These are phyloP conservation scores for Zaprionus ghesquierei DNA, from an alignment of 1,140 invertebrate species.

Conservation along the genomic window DNA sequence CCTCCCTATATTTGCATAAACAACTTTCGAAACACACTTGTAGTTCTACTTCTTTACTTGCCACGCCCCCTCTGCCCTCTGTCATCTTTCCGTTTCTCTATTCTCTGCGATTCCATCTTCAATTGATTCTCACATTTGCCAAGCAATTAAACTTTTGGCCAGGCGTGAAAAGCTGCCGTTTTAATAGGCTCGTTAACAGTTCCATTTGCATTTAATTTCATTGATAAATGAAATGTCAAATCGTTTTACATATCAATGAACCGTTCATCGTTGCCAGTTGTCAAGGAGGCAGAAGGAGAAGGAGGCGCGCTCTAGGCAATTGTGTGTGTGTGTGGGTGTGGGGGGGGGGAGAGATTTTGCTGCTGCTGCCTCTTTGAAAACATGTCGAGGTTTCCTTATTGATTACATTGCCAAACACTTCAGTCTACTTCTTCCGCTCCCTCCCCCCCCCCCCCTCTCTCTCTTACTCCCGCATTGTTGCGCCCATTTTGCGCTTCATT, in stretches of 20 bases:
- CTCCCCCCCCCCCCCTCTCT: slow-evolving; percentile 29
- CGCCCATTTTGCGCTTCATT: slow-evolving; percentile 73
- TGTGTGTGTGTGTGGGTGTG: too few relatives aligned
- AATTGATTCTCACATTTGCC: slow-evolving; percentile 24
- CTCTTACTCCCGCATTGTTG: slow-evolving; percentile 53
- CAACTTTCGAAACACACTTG: neutral
- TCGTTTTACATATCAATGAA: slow-evolving; percentile 74
- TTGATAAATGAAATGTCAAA: slow-evolving; percentile 74
- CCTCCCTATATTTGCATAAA: neutral
- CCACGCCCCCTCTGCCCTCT: accelerated
- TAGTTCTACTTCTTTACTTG: neutral
- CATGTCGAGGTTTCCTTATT: slow-evolving; percentile 43
- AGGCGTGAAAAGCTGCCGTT: slow-evolving; percentile 16
- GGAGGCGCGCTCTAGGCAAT: neutral
- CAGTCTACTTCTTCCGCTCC: slow-evolving; percentile 18
- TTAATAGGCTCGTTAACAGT: slow-evolving; percentile 21
- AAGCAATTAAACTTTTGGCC: slow-evolving; percentile 24
- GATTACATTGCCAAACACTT: slow-evolving; percentile 68
- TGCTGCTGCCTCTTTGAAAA: slow-evolving; percentile 2
- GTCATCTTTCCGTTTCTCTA: neutral
- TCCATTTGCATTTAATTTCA: slow-evolving; percentile 63
- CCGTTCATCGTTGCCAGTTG: slow-evolving; percentile 34
- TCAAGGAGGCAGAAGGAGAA: neutral
- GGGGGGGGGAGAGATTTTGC: neutral
- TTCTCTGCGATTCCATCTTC: neutral